A percentile compares a stretch with the other conserved stretches of the same genome.
These are phyloP conservation scores for Oscheius sp. DNA, from an alignment of 2,888 invertebrate genomes.

Conservation along the genomic window DNA sequence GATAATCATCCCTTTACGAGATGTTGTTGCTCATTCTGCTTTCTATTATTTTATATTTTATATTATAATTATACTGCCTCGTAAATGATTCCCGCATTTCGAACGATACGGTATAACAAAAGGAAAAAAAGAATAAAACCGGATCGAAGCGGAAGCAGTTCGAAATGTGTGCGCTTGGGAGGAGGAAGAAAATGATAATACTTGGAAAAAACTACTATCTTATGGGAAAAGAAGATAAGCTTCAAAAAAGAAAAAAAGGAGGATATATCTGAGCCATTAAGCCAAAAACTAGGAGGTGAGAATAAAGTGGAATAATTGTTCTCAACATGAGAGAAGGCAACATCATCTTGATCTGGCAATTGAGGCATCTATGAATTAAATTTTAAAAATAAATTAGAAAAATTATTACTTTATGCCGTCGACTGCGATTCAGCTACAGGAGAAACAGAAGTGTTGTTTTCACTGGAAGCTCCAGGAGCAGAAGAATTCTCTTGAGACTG, in stretches of 20 bases:
- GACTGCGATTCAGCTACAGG: constrained; percentile 10
- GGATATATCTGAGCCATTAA: not conserved
- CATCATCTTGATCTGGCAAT: not conserved
- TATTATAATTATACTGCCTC: too few relatives aligned
- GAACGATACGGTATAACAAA: constrained; percentile 19
- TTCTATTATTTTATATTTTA: too few relatives aligned
- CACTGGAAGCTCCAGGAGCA: not conserved
- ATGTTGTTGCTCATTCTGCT: too few relatives aligned
- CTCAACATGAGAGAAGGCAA: constrained; percentile 8
- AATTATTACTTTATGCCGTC: constrained; percentile 14
- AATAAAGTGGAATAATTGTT: not conserved
- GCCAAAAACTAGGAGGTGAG: not conserved
- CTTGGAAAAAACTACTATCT: not conserved
- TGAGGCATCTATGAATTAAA: not conserved
- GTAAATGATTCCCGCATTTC: constrained; percentile 25
- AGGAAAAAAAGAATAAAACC: constrained; percentile 12
- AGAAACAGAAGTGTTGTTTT: constrained; percentile 1
- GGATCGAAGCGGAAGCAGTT: constrained; percentile 11
- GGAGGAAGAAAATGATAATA: constrained; percentile 17
- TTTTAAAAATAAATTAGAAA: not conserved
- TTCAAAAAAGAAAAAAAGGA: not conserved
- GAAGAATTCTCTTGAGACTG: not conserved
- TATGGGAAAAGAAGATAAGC: not conserved
- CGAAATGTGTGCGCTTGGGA: constrained; percentile 5
- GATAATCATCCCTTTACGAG: too few relatives aligned